Percentiles rank a stretch among this genome's conserved stretches.
phyloP scores from a whole-genome alignment of 1,140 invertebrate genomes.

The Ridgeia piscesae region DNA sequence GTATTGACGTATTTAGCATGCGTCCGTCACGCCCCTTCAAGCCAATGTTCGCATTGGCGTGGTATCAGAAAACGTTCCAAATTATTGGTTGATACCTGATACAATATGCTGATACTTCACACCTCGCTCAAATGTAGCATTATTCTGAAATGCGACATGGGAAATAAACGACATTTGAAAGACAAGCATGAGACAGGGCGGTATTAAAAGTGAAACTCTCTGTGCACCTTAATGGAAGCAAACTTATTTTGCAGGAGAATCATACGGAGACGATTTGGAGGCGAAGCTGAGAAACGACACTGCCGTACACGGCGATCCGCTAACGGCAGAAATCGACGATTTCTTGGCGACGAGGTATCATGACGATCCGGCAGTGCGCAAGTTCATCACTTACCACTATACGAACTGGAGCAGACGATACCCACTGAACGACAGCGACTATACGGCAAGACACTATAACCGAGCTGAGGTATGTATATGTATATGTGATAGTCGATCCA shows the following conservation, averaged over 20 bases:
- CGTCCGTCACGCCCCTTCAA: not conserved
- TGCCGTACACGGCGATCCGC: not conserved
- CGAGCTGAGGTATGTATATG: not conserved
- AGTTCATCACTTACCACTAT: not conserved
- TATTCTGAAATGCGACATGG: too few relatives aligned
- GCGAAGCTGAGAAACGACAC: not conserved
- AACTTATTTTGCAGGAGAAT: not conserved
- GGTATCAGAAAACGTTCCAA: not conserved
- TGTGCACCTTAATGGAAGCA: not conserved
- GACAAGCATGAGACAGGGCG: too few relatives aligned
- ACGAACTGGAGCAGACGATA: not conserved
- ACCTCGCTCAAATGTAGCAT: too few relatives aligned
- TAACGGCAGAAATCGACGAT: not conserved
- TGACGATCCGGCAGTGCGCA: not conserved
- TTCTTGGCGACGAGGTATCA: not conserved
- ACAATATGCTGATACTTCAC: too few relatives aligned
- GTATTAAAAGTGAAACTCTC: too few relatives aligned
- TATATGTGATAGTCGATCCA: too few relatives aligned
- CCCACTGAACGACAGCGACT: not conserved
- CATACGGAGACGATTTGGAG: slow-evolving; percentile 1
- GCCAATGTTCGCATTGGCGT: not conserved
- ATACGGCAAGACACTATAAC: not conserved
- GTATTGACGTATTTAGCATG: not conserved
- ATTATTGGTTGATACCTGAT: too few relatives aligned
- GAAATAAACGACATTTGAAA: too few relatives aligned